Base-by-base conservation (phyloP, 1,140 invertebrate species). In the Catajapyx aquilonaris region DNA sequence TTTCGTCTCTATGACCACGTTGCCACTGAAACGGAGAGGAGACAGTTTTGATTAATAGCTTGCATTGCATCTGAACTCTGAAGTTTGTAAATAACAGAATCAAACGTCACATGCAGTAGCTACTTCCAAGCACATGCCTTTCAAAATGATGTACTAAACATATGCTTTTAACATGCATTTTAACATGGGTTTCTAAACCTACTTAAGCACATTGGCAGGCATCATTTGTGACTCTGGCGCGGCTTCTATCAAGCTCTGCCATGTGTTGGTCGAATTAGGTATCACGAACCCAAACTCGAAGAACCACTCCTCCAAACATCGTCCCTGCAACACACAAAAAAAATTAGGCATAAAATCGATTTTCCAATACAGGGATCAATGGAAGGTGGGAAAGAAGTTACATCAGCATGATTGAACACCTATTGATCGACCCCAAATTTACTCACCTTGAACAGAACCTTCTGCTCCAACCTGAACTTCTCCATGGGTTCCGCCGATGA, bases 231-330 rank as follows among this genome's bases (percentile, higher is more conserved):
- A 93, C 60, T 98, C 93, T 2, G 94, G 93, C 1, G 95, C 94
- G 23, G 94, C 91, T 64, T 97, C 88, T 47, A 98, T 94, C 15
- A 90, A 65, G 40, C 83, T 93, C 57, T 97, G 91, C 95, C 95
- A 99, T 3, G 93, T 97, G 59, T 99, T 98, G 31, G 91, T 97
- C 15, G 93, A 97, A 48, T 91, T 90, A 15, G 91, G 85, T 51
- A 97, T 96, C 1, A 98, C 93, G 61, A 90, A 95, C 28, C 95
- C 95, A 73, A 99, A 97, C 55, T 98, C 90, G 60, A 98, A 98
- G 56, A 83, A 86, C 94, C 94, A 99, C 61, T 98, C 90, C 65
- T 90, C 83, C 44, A 87, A 62, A 50, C 78, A 81, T 39, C 78
- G 64, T 1, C 78, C 80, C 69, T 76, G 53, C 21, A 65, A 64